Evolutionary conservation across 2,113 vertebrate species (phyloP).

Genomic region (Urocynchramus pylzowi): DNA sequence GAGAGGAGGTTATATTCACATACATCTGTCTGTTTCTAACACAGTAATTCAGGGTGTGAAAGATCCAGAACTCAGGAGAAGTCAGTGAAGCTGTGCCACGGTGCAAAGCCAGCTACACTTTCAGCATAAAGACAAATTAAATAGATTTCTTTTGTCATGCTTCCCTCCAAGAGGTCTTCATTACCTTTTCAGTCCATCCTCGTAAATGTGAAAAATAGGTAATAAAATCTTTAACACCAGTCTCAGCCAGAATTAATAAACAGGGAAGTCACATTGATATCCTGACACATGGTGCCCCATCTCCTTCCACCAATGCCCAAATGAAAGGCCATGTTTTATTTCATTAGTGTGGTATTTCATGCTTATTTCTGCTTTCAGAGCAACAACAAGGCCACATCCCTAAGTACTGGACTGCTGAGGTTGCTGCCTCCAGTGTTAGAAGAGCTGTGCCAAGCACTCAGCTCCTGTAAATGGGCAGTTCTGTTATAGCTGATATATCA

Average conservation of each 20-base stretch:
- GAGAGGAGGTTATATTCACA: background rate
- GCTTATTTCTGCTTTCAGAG: background rate
- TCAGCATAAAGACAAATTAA: background rate
- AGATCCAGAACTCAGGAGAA: background rate
- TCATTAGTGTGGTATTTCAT: background rate
- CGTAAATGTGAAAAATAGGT: background rate
- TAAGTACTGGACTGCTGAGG: background rate
- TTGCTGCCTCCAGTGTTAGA: background rate
- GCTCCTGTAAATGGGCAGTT: background rate
- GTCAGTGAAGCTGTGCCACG: background rate
- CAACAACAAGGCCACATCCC: background rate
- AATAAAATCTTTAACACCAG: conserved; percentile 21
- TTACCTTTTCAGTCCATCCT: background rate
- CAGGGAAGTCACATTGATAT: background rate
- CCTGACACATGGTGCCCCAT: background rate
- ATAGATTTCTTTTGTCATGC: background rate
- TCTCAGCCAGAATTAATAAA: conserved; percentile 26
- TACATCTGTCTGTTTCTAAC: background rate
- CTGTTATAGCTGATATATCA: background rate
- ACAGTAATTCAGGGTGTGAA: background rate
- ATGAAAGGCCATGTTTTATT: background rate
- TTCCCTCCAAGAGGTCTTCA: background rate
- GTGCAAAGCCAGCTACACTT: background rate
- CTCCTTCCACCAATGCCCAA: background rate
- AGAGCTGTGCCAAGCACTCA: background rate